Evolutionary conservation across 2,113 vertebrate genomes (phyloP).

Genomic region (Entosphenus tridentatus): DNA sequence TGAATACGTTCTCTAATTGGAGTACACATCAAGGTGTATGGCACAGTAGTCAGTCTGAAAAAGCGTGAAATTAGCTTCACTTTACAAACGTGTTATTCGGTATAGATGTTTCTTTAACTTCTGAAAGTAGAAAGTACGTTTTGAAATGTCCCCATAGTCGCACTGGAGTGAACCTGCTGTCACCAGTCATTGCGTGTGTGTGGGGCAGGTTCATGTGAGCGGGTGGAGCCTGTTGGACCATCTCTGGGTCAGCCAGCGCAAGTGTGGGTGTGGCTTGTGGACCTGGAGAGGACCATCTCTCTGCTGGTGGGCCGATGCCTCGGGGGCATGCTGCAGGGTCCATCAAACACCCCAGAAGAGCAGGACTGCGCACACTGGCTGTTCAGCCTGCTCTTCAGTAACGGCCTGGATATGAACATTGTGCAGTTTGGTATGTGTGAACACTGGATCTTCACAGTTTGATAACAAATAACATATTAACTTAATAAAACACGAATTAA

Average conservation of each 20-base stretch:
- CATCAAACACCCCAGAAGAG: slow-evolving; percentile 52
- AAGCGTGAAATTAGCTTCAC: too few species aligned
- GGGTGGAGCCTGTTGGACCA: slow-evolving; percentile 43
- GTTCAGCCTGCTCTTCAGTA: slow-evolving; percentile 71
- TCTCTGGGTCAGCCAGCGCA: slow-evolving; percentile 42
- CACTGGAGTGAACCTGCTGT: too few species aligned
- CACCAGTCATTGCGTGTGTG: too few species aligned
- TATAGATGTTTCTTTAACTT: too few species aligned
- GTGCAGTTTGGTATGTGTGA: slow-evolving; percentile 47
- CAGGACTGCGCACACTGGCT: slow-evolving; percentile 77
- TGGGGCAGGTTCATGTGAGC: slow-evolving; percentile 38
- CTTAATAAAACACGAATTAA: too few species aligned
- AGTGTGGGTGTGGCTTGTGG: slow-evolving; percentile 87
- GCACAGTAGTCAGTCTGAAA: too few species aligned
- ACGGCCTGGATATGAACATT: slow-evolving; percentile 67
- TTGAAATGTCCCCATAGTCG: too few species aligned
- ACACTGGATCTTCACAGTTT: not conserved
- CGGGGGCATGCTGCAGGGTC: slow-evolving; percentile 84
- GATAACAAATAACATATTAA: too few species aligned
- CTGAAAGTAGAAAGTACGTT: too few species aligned
- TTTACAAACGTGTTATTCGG: too few species aligned
- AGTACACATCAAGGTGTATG: too few species aligned
- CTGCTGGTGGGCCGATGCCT: slow-evolving; percentile 74
- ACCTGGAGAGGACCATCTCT: slow-evolving; percentile 70
- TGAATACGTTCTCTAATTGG: too few species aligned